A percentile compares a stretch with the other conserved stretches of the same genome.
These are phyloP conservation scores for Drosophila nigricruria DNA, from an alignment of 2,888 invertebrate species.

Conservation along the genomic window DNA sequence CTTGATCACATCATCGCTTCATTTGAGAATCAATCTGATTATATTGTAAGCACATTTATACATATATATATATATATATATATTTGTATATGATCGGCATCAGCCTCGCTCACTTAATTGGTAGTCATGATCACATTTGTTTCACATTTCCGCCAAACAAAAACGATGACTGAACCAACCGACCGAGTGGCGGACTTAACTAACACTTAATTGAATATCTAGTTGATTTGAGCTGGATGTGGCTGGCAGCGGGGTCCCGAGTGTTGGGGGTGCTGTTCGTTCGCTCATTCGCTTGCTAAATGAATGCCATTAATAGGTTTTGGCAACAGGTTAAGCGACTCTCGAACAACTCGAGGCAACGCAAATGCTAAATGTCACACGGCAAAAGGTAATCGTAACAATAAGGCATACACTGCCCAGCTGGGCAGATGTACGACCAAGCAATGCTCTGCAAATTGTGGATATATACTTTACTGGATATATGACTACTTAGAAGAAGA, in stretches of 20 bases:
- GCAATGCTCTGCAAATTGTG: constrained; percentile 12
- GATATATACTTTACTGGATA: too few relatives aligned
- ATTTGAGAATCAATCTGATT: constrained; percentile 18
- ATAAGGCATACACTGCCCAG: constrained; percentile 7
- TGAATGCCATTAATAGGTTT: constrained; percentile 48
- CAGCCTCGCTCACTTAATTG: constrained; percentile 53
- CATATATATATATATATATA: neutral
- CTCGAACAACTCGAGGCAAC: constrained; percentile 28
- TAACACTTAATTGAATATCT: constrained; percentile 34
- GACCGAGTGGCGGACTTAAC: constrained; percentile 9
- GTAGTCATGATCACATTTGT: constrained; percentile 58
- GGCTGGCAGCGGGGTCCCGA: neutral
- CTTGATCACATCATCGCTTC: constrained; percentile 39
- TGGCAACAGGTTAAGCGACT: constrained; percentile 62
- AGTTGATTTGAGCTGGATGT: constrained; percentile 8
- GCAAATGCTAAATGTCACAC: constrained; percentile 56
- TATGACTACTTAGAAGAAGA: too few relatives aligned
- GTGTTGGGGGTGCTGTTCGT: constrained; percentile 13
- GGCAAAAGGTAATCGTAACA: constrained; percentile 38
- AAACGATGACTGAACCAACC: constrained; percentile 12
- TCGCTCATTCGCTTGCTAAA: constrained; percentile 34
- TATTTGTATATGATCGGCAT: constrained; percentile 4
- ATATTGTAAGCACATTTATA: neutral
- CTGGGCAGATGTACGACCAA: neutral
- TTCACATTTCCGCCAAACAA: constrained; percentile 47